These are phyloP conservation scores for Myotis myotis DNA, from an alignment of 2,797 vertebrate genomes.

Conservation along the genomic window DNA sequence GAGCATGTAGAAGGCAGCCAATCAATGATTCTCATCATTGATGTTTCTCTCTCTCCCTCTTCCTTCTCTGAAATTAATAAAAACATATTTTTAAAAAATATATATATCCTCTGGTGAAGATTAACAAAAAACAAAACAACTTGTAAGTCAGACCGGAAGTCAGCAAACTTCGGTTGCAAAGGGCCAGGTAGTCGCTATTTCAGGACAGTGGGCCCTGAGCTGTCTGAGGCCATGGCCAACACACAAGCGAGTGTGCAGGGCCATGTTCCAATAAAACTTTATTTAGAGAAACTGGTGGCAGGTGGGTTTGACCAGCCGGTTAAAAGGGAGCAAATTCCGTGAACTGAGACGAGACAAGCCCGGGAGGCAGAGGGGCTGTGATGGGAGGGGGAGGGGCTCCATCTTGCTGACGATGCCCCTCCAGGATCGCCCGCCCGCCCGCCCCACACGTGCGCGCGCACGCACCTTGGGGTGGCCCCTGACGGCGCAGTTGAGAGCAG, in stretches of 20 bases:
- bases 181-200: not conserved
- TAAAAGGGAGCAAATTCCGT: not conserved
- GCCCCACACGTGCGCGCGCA: no score
- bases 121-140: no score
- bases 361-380: no score
- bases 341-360: not conserved
- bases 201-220: not conserved
- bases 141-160: not conserved
- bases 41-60: no score
- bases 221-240: not conserved
- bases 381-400: not conserved
- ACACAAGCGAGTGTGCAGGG: not conserved
- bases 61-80: no score
- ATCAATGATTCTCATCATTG: no score
- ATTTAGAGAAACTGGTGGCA: not conserved
- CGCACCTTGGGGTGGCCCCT: constrained; percentile 91
- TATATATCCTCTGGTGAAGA: no score
- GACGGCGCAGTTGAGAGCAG: constrained; percentile 92
- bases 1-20: no score
- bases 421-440: no score
- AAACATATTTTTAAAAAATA: no score
- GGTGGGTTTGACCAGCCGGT: not conserved
- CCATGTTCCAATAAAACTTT: not conserved
- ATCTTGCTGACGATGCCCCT: not conserved
- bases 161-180: fast-evolving